Base-by-base conservation (phyloP, 2,113 vertebrate species). In the Nansenia antarctica region DNA sequence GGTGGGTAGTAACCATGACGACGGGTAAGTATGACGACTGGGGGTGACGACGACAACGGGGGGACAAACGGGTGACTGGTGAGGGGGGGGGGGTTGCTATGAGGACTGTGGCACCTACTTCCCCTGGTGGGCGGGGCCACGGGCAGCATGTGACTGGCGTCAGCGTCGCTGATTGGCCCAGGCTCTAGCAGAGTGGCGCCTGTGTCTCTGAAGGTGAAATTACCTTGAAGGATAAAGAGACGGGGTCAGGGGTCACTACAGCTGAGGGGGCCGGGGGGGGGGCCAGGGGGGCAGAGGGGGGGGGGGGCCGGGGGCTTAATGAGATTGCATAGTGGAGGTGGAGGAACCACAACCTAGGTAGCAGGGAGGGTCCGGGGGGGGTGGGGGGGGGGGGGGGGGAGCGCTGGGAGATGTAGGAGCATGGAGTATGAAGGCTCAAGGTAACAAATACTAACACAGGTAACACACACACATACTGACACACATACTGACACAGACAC, bases 201-300 rank as follows among this genome's bases (percentile, higher is more conserved):
- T 62, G 77, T 81, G 18, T 84, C 78, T 77, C 64, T 84, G 82
- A 73, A 86, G 80, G 63, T 84, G 71, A 80, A 82, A 82, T 82
- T 86, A 77, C 82, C 80, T 84, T 81, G 32, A 65, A 81, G 49
- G 22, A 62, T 55, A 58, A 71, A 47, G 61, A 54, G 67, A 49
- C 18, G n/a, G 45, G 45, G n/a, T n/a, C 63, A 65, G 18, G 8
- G 9, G 32, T 58, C 55, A 58, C 55, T 27, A 30, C 55, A 58
- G 55, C 55, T n/a, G 20, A 58, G 55, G 29, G 55, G 29, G 27
- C 55, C 30, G 55, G 55, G 14, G 52, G 15, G 12, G 55, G 55
- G 15, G 26, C 15, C 18, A 57, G 54, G 15, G 15, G 5, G 54
- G 26, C 26, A 30, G 27, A 27, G 26, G 54, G 24, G n/a, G 26